Conservation (phyloP, 2,888 invertebrate species). For the Bombyx huttoni region DNA sequence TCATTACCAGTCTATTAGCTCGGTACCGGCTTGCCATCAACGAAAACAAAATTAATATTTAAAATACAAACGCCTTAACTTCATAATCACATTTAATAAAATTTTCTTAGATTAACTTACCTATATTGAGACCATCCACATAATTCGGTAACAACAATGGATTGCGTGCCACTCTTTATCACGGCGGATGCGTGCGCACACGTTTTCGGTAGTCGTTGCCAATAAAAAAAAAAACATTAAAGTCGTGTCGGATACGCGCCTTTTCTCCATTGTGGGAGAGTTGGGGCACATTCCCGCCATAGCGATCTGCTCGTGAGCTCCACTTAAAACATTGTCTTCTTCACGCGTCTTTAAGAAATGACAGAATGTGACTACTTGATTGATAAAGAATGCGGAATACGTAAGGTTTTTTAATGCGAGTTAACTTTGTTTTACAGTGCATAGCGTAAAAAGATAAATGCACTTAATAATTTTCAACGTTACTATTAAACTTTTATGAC, state of each 20-base stretch:
- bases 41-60: no score
- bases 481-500: no score
- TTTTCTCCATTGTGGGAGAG: slow-evolving; percentile 2
- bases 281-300: slow-evolving; percentile 44
- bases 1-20: no score
- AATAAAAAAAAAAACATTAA: not conserved
- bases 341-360: slow-evolving; percentile 25
- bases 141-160: slow-evolving; percentile 1
- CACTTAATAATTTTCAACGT: no score
- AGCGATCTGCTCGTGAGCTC: slow-evolving; percentile 53
- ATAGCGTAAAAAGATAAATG: no score
- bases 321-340: slow-evolving; percentile 39
- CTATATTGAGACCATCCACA: not conserved
- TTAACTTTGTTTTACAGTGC: no score
- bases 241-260: slow-evolving; percentile 8
- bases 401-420: no score
- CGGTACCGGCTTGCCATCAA: no score
- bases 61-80: no score
- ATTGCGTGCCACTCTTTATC: slow-evolving; percentile 6
- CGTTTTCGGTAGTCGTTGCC: slow-evolving; percentile 43
- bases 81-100: no score
- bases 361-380: not conserved
- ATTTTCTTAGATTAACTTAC: no score
- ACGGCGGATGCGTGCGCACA: slow-evolving; percentile 37
- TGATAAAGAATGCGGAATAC: not conserved